phyloP scores from a whole-genome alignment of 2,113 vertebrate species.

The Glaucidium brasilianum region DNA sequence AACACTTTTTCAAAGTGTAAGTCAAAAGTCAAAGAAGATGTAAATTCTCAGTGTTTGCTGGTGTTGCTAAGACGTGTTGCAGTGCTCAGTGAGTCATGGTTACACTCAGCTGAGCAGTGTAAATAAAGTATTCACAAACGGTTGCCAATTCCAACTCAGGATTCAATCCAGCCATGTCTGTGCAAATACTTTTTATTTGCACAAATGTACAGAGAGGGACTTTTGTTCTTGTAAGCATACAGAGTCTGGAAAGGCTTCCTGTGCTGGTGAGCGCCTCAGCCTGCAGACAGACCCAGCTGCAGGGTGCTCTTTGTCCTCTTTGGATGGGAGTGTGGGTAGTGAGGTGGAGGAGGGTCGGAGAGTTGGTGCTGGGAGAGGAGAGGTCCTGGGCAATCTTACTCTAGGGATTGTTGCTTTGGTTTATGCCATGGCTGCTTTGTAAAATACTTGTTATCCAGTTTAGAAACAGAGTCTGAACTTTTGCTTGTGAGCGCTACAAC shows the following conservation, averaged over 20 bases:
- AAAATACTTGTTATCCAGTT: background rate
- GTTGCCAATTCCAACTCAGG: background rate
- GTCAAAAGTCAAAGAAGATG: background rate
- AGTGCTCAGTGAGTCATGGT: background rate
- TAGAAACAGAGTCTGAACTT: background rate
- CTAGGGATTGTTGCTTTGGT: background rate
- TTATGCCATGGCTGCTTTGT: background rate
- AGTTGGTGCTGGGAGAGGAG: background rate
- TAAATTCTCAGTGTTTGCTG: background rate
- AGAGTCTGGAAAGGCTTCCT: background rate
- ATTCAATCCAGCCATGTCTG: background rate
- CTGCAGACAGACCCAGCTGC: background rate
- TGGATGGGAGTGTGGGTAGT: accelerated
- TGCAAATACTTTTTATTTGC: conserved; percentile 18
- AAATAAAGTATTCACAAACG: background rate
- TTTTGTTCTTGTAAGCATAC: background rate
- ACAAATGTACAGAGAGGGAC: background rate
- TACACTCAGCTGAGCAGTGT: background rate
- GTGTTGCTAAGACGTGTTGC: background rate
- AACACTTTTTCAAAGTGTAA: background rate
- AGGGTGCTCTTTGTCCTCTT: accelerated
- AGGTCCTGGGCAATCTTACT: background rate
- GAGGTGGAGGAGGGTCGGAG: background rate
- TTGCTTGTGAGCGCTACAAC: background rate
- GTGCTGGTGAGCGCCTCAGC: background rate